Evolutionary conservation across 1,140 invertebrate species (phyloP), one percentile per base, ranked within the genome.

Genomic region (Pachyrhynchus sulphureomaculatus): DNA sequence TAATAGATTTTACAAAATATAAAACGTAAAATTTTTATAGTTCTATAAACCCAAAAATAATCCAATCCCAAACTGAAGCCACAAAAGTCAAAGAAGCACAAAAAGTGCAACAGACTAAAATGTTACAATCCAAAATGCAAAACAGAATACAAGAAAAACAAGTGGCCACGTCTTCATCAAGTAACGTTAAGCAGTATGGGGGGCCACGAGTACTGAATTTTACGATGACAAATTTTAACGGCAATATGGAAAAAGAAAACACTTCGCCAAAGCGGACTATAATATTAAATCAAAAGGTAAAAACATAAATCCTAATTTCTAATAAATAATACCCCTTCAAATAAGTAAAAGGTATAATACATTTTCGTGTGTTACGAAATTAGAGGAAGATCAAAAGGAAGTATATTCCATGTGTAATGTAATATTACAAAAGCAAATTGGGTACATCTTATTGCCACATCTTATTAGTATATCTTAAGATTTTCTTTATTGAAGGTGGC

Each of bases 161-260:
- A 54, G 37, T 24, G 18, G 26, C 29, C 4, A 23, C 34, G 1
- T 10, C 49, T 8, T 32, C 39, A 5, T 15, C 17, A 18, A 41
- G 6, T 15, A n/a, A 4, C 18, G 26, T 53, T 8, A 62, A 65
- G 45, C 23, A 48, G 20, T 62, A 58, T 23, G 54, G 54, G 15
- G 41, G 62, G 4, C 66, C 57, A 4, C 45, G 52, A 49, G 67
- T 68, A 8, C 42, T 68, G 12, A 68, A 68, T 36, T 68, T 65
- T 26, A 49, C 60, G 0, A 42, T 68, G 58, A 53, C 23, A 8
- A 62, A 62, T 24, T 62, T 55, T 24, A 62, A 62, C 15, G 60
- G 60, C 15, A 21, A 1, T 15, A 17, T 55, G 10, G 60, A 62
- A 15, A 55, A 62, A 29, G 60, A 55, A 66, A 63, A 48, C 21